phyloP scores from a whole-genome alignment of 1,140 invertebrate species.

The Solenopsis fugax region DNA sequence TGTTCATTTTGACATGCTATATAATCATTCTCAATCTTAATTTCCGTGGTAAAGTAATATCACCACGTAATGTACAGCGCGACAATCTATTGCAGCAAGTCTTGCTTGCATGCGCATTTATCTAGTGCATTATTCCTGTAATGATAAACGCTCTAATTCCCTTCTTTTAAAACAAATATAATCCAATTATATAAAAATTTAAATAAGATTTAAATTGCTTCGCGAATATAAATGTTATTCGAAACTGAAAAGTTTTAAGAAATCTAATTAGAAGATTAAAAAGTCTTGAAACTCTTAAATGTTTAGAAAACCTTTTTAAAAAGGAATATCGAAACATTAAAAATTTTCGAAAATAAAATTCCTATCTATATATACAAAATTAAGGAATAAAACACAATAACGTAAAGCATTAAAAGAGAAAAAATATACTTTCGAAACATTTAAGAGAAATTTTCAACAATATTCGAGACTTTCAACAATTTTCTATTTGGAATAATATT shows the following conservation, averaged over 20 bases:
- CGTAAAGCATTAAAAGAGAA: neutral
- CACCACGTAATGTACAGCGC: neutral
- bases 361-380: neutral
- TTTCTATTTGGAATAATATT: slow-evolving; percentile 28
- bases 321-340: neutral
- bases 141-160: neutral
- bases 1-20: neutral
- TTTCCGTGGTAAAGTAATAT: neutral
- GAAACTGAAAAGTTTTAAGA: neutral
- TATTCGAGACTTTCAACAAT: neutral
- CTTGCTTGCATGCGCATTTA: neutral
- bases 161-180: neutral
- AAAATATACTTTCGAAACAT: neutral
- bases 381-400: neutral
- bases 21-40: neutral
- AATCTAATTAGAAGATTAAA: neutral
- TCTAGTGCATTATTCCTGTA: neutral
- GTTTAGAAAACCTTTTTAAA: neutral
- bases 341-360: neutral
- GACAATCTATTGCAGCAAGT: neutral
- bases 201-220: slow-evolving; percentile 1
- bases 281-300: slow-evolving; percentile 14
- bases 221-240: slow-evolving; percentile 14
- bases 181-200: slow-evolving; percentile 8
- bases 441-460: slow-evolving; percentile 15